Base-by-base conservation (phyloP, 2,888 invertebrate genomes). In the Tipula vernalis region DNA sequence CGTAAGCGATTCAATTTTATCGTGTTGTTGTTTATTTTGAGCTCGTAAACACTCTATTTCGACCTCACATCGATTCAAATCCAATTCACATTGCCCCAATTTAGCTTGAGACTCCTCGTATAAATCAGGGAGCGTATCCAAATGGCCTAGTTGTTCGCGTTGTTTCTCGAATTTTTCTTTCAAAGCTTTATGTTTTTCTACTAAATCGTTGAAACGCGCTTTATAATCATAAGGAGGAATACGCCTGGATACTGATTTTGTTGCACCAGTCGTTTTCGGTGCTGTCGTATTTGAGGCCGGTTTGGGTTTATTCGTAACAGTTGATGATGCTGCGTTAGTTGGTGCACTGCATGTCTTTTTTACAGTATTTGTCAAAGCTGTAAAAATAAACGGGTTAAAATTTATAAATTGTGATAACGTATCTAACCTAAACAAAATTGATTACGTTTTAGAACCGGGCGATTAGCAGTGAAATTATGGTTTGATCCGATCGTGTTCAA, bases 201-300 rank as follows among this genome's bases (percentile, higher is more conserved):
- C 90, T 86, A 95, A 91, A 88, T 94, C 93, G 89, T 93, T 92
- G 88, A 94, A 94, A 86, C 95, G 93, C 41, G 94, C 94, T 90
- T 95, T 94, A 88, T 93, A 94, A 89, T 95, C 95, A 90, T 95
- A 94, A 0, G 94, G 92, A 6, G 94, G 92, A 86, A 94, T 93
- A 88, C 94, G 93, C 87, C 94, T 94, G 3, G 92, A 92, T 28
- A 91, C 91, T 0, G 90, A 86, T 41, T 89, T 89, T 51, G 90
- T 90, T 36, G 88, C 87, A 36, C 88, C 87, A 12, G 88, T 88
- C 8, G 89, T 88, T 44, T 28, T 86, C 15, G 44, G 6, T 8
- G 51, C 18, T 6, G 13, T 12, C 5, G 3, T 36, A n/a, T 3
- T 6, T 28, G 15, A 18, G 5, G 71, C 39, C 39, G 71, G 8